These are phyloP conservation scores for Talpa occidentalis DNA, from an alignment of 2,113 vertebrate species.

Conservation along the genomic window DNA sequence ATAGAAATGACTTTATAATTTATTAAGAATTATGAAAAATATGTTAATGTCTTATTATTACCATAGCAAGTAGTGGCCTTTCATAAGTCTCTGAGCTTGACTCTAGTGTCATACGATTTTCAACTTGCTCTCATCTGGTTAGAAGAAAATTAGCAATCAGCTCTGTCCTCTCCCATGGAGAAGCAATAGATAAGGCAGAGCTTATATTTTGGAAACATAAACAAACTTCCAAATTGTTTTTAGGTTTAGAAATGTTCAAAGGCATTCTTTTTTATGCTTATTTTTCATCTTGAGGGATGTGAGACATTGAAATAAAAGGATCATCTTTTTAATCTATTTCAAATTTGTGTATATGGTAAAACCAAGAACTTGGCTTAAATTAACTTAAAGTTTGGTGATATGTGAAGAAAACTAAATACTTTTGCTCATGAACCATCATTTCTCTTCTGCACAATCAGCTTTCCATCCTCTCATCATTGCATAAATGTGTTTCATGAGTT, in stretches of 20 bases:
- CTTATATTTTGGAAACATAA: background rate
- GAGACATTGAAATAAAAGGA: background rate
- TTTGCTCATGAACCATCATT: background rate
- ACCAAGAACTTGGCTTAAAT: background rate
- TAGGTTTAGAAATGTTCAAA: background rate
- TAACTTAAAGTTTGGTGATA: background rate
- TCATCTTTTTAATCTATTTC: background rate
- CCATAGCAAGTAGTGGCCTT: background rate
- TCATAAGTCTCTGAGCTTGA: background rate
- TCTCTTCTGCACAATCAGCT: background rate
- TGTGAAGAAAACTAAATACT: background rate
- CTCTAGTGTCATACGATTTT: background rate
- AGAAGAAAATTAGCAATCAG: background rate
- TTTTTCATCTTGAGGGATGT: constrained; percentile 47
- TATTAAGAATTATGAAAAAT: background rate
- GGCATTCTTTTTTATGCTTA: background rate
- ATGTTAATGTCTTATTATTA: background rate
- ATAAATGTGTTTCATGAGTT: background rate
- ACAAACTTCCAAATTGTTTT: background rate
- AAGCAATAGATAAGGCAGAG: no score
- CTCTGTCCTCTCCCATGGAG: background rate
- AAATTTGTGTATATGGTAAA: background rate
- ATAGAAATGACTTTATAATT: constrained; percentile 12
- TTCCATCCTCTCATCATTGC: background rate
- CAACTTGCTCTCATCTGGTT: background rate